Percentiles rank a stretch among this genome's conserved stretches.
These are phyloP conservation scores for Andrena bicolor DNA, from an alignment of 2,888 invertebrate species.

Conservation along the genomic window DNA sequence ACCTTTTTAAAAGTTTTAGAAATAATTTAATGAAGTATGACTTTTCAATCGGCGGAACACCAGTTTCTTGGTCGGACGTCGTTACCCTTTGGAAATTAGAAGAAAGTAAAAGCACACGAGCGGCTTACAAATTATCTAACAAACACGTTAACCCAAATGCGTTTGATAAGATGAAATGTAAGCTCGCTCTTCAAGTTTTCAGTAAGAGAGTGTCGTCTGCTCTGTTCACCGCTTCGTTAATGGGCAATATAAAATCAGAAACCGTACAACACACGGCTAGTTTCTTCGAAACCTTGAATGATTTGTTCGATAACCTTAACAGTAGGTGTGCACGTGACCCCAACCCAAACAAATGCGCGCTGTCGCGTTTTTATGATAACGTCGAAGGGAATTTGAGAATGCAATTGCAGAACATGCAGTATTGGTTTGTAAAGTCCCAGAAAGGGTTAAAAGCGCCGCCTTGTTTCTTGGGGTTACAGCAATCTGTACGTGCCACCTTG, in stretches of 20 bases:
- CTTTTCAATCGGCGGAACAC: not conserved
- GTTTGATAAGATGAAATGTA: slow-evolving; percentile 13
- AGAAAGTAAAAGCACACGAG: not conserved
- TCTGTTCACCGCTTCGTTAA: not conserved
- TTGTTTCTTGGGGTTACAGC: not conserved
- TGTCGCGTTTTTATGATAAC: too few relatives aligned
- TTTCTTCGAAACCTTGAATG: slow-evolving; percentile 5
- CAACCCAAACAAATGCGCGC: not conserved
- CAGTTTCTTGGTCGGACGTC: not conserved
- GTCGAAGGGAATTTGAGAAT: too few relatives aligned
- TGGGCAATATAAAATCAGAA: not conserved
- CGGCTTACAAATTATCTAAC: too few relatives aligned
- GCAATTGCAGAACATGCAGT: too few relatives aligned
- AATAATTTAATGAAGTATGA: slow-evolving; percentile 6
- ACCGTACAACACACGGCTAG: not conserved
- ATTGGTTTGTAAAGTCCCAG: too few relatives aligned
- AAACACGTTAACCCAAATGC: too few relatives aligned
- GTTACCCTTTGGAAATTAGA: not conserved
- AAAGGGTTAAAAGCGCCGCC: too few relatives aligned
- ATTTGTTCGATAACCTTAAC: slow-evolving; percentile 19
- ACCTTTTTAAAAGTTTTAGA: not conserved
- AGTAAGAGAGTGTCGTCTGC: not conserved
- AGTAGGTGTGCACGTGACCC: not conserved
- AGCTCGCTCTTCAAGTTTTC: slow-evolving; percentile 11
- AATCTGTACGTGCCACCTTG: slow-evolving; percentile 10